Evolutionary conservation across 2,797 vertebrate species (phyloP).

Genomic region (Taeniopygia guttata): DNA sequence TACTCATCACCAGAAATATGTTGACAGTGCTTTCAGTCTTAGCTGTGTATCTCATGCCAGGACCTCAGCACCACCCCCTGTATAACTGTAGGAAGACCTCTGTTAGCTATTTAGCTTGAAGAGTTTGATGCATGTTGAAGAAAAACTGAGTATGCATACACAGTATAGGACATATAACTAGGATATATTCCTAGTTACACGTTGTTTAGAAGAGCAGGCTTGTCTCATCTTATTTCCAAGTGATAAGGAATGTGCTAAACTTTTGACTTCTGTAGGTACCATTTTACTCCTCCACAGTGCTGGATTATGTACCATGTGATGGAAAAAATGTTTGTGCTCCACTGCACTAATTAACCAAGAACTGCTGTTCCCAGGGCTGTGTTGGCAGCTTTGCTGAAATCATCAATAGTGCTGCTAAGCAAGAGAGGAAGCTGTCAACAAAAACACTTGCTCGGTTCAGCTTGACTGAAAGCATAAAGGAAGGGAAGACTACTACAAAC

Average conservation of each 20-base stretch:
- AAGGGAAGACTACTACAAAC: neutral
- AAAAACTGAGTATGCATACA: neutral
- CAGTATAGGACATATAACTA: neutral
- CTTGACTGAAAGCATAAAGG: neutral
- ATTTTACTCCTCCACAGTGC: neutral
- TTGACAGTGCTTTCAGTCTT: neutral
- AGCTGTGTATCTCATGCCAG: neutral
- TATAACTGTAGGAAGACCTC: neutral
- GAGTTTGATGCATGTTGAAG: neutral
- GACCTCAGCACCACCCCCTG: neutral
- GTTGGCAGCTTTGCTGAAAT: slow-evolving; percentile 47
- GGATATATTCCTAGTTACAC: neutral
- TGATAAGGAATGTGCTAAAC: neutral
- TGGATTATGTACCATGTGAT: slow-evolving; percentile 4
- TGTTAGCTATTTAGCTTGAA: neutral
- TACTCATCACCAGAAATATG: neutral
- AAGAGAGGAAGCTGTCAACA: slow-evolving; percentile 21
- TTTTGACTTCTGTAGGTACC: neutral
- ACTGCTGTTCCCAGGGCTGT: slow-evolving; percentile 15
- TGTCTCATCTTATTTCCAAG: neutral
- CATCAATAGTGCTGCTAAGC: slow-evolving; percentile 16
- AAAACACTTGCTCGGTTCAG: neutral
- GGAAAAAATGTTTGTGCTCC: slow-evolving; percentile 50
- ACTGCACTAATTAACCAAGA: slow-evolving; percentile 56
- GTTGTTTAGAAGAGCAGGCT: neutral